Evolutionary conservation across 2,888 invertebrate genomes (phyloP), one percentile per base, ranked within the genome.

Genomic region (Lasius fuliginosus): DNA sequence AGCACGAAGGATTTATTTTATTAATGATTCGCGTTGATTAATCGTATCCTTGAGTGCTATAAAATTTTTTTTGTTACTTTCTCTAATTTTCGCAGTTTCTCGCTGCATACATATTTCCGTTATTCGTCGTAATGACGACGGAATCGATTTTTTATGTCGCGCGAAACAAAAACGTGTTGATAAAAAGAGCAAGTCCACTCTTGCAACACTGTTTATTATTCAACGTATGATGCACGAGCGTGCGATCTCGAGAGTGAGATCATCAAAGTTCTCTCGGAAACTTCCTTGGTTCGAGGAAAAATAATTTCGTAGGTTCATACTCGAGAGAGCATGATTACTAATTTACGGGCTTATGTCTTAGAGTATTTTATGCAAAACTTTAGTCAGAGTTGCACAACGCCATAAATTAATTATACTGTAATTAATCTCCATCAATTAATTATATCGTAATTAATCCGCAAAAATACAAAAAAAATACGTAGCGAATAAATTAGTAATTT

Each of bases 211-310:
- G 27, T 67, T 67, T 65, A 23, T 67, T 49, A 33, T 75, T 76
- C 53, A 53, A 36, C 11, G 18, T 49, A 49, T 36, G 27, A 77
- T 40, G 8, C 33, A 67, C 11, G 46, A 75, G 23, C 46, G 49
- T 18, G 33, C 12, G 40, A 53, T 77, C 40, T 12, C 18, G 12
- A 53, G 18, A 68, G 42, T 68, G 76, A 77, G 27, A 68, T 77
- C 76, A 77, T 68, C 12, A 18, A 40, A 15, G 53, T 36, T 53
- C n/a, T 68, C 68, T 68, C 27, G 40, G 68, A 76, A 76, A 12
- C 3, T 12, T 49, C 3, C 33, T 49, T 12, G 36, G 3, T 76
- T 77, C 30, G n/a, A 53, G 53, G 68, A 77, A 77, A 15, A 56
- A 68, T 40, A 68, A 68, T 77, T 77, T 76, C 9, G 62, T 53